phyloP scores from a whole-genome alignment of 2,113 vertebrate genomes.

The Melospiza melodia region DNA sequence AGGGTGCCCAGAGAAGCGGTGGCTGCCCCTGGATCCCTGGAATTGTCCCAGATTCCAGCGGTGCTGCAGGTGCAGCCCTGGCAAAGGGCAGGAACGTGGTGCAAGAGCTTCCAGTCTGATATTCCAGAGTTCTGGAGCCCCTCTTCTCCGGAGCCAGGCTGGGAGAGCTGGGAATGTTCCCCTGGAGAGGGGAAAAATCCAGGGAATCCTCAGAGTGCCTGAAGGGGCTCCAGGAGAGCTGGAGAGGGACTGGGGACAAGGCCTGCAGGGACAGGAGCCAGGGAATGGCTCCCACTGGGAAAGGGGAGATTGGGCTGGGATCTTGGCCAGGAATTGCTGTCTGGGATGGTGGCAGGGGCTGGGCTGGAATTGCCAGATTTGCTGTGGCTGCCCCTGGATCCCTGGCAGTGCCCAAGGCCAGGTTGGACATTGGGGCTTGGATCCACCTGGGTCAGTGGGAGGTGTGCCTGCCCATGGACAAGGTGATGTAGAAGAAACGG shows the following conservation, averaged over 20 bases:
- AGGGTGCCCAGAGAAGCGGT: background rate
- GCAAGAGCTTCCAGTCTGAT: background rate
- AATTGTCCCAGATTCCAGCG: background rate
- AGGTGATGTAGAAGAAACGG: rapidly evolving
- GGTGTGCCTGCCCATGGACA: rapidly evolving
- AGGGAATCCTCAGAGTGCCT: no score
- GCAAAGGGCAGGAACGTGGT: background rate
- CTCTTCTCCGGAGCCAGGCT: background rate
- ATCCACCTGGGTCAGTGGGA: rapidly evolving
- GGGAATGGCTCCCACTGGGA: no score
- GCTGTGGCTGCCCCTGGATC: background rate
- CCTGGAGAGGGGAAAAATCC: background rate
- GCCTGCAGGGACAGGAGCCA: no score
- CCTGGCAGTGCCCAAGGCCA: background rate
- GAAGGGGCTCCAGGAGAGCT: no score
- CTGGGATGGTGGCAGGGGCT: background rate
- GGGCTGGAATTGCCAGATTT: background rate
- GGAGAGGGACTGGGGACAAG: no score
- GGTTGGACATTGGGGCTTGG: rapidly evolving
- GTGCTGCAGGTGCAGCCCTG: background rate
- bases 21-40: background rate
- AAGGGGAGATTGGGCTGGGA: background rate
- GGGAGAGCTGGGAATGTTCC: background rate
- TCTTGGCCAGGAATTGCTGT: background rate
- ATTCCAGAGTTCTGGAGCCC: background rate